These are phyloP conservation scores for Tridacna gigas DNA, from an alignment of 2,888 invertebrate species.

Conservation along the genomic window DNA sequence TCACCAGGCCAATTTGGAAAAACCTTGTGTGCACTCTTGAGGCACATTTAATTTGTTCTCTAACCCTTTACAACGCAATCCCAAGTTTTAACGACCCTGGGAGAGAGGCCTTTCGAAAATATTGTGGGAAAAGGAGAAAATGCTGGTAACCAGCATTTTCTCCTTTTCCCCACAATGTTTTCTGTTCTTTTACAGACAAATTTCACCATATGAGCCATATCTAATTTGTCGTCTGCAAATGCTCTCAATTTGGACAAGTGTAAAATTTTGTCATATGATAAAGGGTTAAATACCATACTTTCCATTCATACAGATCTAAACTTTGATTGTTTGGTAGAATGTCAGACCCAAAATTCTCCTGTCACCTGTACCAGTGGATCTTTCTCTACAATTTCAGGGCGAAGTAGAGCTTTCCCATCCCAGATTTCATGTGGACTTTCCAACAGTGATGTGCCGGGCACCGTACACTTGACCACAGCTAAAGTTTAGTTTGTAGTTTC, in stretches of 20 bases:
- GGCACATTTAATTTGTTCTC: too few species aligned
- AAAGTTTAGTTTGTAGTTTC: neutral
- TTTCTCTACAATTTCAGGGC: slow-evolving; percentile 78
- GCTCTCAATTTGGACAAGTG: neutral
- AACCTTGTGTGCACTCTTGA: too few species aligned
- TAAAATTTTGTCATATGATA: neutral
- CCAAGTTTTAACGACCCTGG: too few species aligned
- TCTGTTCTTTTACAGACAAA: neutral
- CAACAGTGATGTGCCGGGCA: slow-evolving; percentile 84
- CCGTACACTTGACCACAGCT: slow-evolving; percentile 59
- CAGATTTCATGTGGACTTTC: slow-evolving; percentile 85
- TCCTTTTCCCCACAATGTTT: slow-evolving; percentile 3
- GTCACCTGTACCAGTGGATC: neutral
- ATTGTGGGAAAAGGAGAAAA: neutral
- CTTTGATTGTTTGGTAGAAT: too few species aligned
- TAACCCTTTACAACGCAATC: too few species aligned
- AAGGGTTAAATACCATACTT: too few species aligned
- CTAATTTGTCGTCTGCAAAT: slow-evolving; percentile 6
- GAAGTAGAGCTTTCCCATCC: slow-evolving; percentile 84
- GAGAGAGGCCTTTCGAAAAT: too few species aligned
- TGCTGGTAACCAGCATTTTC: slow-evolving; percentile 9
- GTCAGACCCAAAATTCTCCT: neutral
- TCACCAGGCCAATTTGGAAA: too few species aligned
- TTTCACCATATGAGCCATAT: neutral
- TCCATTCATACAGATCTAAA: too few species aligned